Evolutionary conservation across 2,888 invertebrate species (phyloP), one percentile per base, ranked within the genome.

Genomic region (Melieria picta): DNA sequence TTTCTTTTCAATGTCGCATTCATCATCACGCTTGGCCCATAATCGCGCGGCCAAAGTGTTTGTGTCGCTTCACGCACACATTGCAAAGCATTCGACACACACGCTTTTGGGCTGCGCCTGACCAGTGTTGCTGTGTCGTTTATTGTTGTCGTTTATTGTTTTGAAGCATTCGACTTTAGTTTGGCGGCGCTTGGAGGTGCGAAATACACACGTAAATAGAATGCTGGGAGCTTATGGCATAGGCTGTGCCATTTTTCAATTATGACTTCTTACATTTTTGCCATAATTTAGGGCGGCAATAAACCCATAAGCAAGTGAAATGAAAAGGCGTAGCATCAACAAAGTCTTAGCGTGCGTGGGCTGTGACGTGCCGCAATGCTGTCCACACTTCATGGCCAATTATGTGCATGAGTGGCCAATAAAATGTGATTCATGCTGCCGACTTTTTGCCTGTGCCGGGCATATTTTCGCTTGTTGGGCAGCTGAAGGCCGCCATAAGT

Each of bases 1-100:
- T 73, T 58, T 61, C 65, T 72, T 72, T 74, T 74, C 73, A 74
- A 72, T 73, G 66, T 75, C 70, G 65, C 71, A 69, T 74, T 73
- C 72, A 72, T 73, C 72, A 74, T 67, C 71, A 58, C 72, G 67
- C 63, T 74, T 69, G 56, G 69, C 66, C 66, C 52, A 69, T 73
- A 75, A 72, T 73, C 73, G 56, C 52, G 52, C 50, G 69, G 69
- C 65, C 30, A 30, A 75, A 72, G 72, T 74, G 52, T 52, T n/a
- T 7, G 52, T 13, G 7, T 52, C n/a, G n/a, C 10, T 1, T 10
- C 13, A 52, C 52, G 52, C 52, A 7, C 52, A 10, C 10, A n/a
- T 13, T 13, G 13, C 4, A 52, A 52, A 52, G 9, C 10, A 13
- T 16, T 16, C 16, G 16, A 16, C 30, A 30, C 1, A 30, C 30